Base-by-base conservation (phyloP, 2,888 invertebrate genomes). In the Calephelis perditalis region DNA sequence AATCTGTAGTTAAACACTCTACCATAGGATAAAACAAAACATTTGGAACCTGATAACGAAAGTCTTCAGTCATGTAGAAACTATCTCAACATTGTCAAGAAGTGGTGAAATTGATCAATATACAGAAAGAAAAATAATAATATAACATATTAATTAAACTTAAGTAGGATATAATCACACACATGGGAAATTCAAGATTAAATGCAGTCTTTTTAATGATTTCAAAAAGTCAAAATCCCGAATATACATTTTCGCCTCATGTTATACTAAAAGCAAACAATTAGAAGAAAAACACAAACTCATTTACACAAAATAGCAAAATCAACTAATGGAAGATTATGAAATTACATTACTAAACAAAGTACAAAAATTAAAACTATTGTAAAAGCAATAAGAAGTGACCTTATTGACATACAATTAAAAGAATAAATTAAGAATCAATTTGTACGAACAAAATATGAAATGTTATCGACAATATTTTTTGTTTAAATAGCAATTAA, bases 281-380 rank as follows among this genome's bases (percentile, higher is more conserved):
- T 72, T 70, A 70, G 74, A 71, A 65, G 66, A 61, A 71, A 75
- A 73, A 75, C 71, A 71, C 73, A 74, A 75, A 76, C 70, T 68
- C 71, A 68, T 70, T 26, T 68, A 72, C 73, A 71, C 70, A 65
- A 67, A 71, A 71, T 69, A 67, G 65, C 67, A 57, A 74, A 73
- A 70, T 68, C 72, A 76, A 72, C 71, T 71, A 69, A 68, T 68
- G 70, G 73, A 71, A 73, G 69, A 65, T 67, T 62, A 40, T 57
- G 56, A 63, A 52, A 46, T 67, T 60, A 56, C 61, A 56, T 35
- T 59, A 63, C 62, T 57, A 59, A 71, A 5, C 9, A 9, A 52
- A 35, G 26, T 52, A 52, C 8, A 49, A 26, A 52, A 11, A 6
- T 52, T 10, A 52, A 52, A 52, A 52, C 35, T 15, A 15, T 11